Percentiles rank a stretch among this genome's conserved stretches.
These are phyloP conservation scores for Drosophila pandora DNA, from an alignment of 1,140 invertebrate species.

Conservation along the genomic window DNA sequence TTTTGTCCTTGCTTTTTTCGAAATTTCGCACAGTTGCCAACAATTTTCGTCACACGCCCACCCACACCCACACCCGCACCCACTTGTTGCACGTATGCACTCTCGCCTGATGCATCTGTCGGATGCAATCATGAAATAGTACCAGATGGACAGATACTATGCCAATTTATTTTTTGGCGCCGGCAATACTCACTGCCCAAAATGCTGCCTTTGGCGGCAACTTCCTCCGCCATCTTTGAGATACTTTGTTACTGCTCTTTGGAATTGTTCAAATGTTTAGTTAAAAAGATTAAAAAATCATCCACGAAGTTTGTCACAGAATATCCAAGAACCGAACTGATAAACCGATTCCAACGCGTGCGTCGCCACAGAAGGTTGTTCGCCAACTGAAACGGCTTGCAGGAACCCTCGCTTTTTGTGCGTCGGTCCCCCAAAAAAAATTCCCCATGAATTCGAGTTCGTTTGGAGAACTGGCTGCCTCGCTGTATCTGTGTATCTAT, in stretches of 20 bases:
- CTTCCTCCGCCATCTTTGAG: constrained; percentile 70
- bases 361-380: constrained; percentile 61
- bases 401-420: constrained; percentile 60
- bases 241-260: background rate
- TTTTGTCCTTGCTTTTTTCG: constrained; percentile 13
- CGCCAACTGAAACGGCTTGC: constrained; percentile 64
- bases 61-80: background rate
- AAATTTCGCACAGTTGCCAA: constrained; percentile 10
- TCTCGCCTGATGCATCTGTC: constrained; percentile 45
- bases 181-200: constrained; percentile 79
- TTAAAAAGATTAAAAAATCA: constrained; percentile 15
- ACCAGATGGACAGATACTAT: constrained; percentile 1
- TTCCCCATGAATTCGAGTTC: background rate
- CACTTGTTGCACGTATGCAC: constrained; percentile 69
- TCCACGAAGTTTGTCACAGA: background rate
- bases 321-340: background rate
- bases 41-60: constrained; percentile 32
- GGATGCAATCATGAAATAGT: constrained; percentile 54
- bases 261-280: constrained; percentile 21
- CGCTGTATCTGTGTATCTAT: constrained; percentile 12
- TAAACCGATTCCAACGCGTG: constrained; percentile 35
- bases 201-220: constrained; percentile 75
- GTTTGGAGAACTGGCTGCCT: constrained; percentile 19
- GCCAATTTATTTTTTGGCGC: background rate
- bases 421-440: constrained; percentile 33